Conservation (phyloP, 2,888 invertebrate genomes). For the Acanthosepion esculentum region DNA sequence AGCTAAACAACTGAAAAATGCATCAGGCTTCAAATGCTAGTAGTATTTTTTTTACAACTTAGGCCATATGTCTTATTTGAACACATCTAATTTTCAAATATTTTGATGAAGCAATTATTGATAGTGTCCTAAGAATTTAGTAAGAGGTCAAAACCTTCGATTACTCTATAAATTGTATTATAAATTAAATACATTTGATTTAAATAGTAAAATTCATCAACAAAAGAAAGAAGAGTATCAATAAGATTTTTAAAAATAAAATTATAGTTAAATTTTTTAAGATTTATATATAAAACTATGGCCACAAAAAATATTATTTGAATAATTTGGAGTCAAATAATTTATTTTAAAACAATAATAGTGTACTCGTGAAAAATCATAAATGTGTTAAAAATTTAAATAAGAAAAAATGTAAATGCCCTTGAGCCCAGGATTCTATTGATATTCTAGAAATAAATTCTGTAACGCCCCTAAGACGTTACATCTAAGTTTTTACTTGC, state of each 20-base stretch:
- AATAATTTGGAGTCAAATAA: not conserved
- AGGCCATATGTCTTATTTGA: too few relatives aligned
- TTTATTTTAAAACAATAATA: not conserved
- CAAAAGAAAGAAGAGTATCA: not conserved
- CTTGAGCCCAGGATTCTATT: not conserved
- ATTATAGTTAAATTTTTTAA: not conserved
- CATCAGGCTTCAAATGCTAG: too few relatives aligned
- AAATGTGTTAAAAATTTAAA: too few relatives aligned
- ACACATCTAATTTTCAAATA: too few relatives aligned
- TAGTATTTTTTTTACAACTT: too few relatives aligned
- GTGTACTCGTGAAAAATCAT: not conserved
- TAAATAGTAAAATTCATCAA: too few relatives aligned
- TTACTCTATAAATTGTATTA: not conserved
- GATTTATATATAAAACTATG: not conserved
- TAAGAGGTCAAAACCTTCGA: not conserved
- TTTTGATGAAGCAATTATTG: not conserved
- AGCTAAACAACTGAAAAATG: too few relatives aligned
- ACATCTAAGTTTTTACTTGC: not conserved
- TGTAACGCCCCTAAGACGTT: not conserved
- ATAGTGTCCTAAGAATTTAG: not conserved
- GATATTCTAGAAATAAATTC: not conserved
- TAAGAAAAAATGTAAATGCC: too few relatives aligned
- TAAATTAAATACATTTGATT: not conserved
- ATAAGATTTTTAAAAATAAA: not conserved
- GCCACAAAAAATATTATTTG: not conserved